A percentile compares a stretch with the other conserved stretches of the same genome.
Evolutionary conservation across 2,113 vertebrate genomes (phyloP).

Genomic region (Grammomys dolichurus): DNA sequence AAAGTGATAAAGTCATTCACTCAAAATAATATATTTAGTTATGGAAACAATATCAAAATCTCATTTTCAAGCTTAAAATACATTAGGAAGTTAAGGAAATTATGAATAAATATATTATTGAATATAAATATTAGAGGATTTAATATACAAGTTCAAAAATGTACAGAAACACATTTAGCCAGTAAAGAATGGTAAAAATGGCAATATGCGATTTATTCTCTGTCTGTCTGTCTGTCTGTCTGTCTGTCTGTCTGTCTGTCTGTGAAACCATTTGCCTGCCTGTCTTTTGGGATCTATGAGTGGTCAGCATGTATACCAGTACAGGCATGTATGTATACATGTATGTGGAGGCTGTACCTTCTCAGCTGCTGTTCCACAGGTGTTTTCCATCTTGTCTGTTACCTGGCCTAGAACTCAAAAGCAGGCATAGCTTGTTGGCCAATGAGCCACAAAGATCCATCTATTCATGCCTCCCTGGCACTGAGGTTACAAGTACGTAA

Average conservation of each 20-base stretch:
- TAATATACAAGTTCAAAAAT: not conserved
- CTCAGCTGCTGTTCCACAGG: no score
- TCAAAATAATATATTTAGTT: not conserved
- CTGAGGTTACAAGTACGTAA: not conserved
- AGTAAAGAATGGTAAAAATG: not conserved
- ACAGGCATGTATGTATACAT: not conserved
- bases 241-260: not conserved
- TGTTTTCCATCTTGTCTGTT: not conserved
- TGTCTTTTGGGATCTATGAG: not conserved
- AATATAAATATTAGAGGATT: not conserved
- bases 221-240: not conserved
- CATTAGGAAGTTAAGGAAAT: not conserved
- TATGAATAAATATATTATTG: not conserved
- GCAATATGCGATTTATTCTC: not conserved
- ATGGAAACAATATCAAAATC: slow-evolving; percentile 8
- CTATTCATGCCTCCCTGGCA: not conserved
- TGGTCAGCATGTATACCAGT: not conserved
- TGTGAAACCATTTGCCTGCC: not conserved
- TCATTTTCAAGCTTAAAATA: not conserved
- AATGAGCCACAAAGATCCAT: not conserved
- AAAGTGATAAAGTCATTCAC: not conserved
- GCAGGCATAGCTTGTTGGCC: not conserved
- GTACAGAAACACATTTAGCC: not conserved
- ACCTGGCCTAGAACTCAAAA: not conserved
- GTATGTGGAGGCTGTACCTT: not conserved